phyloP scores from a whole-genome alignment of 2,888 invertebrate species.

The Rhyacophila evoluta region DNA sequence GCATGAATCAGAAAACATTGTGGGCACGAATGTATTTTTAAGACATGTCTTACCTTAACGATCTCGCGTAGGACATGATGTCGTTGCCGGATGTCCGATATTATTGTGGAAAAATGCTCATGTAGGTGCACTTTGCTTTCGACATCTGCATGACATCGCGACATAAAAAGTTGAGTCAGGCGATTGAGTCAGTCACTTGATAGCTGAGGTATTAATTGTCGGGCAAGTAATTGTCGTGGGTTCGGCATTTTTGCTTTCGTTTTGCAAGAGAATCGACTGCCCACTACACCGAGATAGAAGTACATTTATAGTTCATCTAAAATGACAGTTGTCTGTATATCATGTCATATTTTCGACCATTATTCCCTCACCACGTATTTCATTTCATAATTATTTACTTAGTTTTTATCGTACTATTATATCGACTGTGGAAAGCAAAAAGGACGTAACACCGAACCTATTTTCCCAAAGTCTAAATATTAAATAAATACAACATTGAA shows the following conservation, averaged over 20 bases:
- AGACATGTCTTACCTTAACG: neutral
- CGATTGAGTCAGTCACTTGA: neutral
- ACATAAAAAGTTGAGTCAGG: neutral
- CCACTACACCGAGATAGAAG: neutral
- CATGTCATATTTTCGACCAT: too few species aligned
- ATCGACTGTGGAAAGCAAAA: too few species aligned
- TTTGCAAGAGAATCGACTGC: neutral
- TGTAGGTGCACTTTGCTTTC: neutral
- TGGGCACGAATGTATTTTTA: neutral
- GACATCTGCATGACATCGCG: neutral
- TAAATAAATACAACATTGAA: too few species aligned
- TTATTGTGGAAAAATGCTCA: neutral
- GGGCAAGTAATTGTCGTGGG: neutral
- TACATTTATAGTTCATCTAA: too few species aligned
- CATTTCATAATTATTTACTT: too few species aligned
- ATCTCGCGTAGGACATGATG: neutral
- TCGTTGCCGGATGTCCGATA: neutral
- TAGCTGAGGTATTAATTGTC: neutral
- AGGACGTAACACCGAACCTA: too few species aligned
- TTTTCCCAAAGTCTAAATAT: too few species aligned
- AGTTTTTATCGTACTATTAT: too few species aligned
- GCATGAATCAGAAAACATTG: neutral
- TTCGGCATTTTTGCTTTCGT: neutral
- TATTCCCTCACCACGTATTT: too few species aligned
- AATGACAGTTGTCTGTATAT: too few species aligned